phyloP scores from a whole-genome alignment of 2,888 invertebrate species.

The Clistopyga incitator region DNA sequence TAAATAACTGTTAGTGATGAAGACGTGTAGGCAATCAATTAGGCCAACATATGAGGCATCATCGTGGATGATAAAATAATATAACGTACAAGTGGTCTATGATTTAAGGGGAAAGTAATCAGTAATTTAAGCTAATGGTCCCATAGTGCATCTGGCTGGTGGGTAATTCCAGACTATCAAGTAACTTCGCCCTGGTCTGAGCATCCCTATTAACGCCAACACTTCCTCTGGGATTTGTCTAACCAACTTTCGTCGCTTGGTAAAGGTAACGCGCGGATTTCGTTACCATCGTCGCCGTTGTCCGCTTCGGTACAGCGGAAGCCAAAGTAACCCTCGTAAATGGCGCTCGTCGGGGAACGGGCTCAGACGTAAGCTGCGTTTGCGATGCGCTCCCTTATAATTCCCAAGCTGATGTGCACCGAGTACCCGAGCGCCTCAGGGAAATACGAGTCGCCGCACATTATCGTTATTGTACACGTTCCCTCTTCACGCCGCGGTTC shows the following conservation, averaged over 20 bases:
- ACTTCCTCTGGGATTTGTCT: constrained; percentile 36
- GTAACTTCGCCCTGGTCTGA: constrained; percentile 15
- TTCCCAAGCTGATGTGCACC: constrained; percentile 50
- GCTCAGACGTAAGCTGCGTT: constrained; percentile 64
- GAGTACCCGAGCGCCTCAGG: constrained; percentile 45
- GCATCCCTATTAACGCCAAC: constrained; percentile 39
- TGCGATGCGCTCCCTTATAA: constrained; percentile 41
- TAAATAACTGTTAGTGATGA: not conserved
- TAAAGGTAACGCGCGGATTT: constrained; percentile 36
- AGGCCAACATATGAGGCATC: not conserved
- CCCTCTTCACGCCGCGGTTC: constrained; percentile 53
- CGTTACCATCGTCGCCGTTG: constrained; percentile 34
- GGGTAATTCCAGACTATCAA: constrained; percentile 16
- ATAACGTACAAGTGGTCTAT: constrained; percentile 1
- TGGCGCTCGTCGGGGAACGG: constrained; percentile 35
- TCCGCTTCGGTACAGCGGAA: constrained; percentile 1
- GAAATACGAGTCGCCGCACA: constrained; percentile 58
- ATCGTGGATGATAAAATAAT: not conserved
- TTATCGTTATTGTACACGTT: constrained; percentile 60
- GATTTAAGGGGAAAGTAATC: constrained; percentile 22
- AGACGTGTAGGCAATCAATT: not conserved
- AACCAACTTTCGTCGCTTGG: constrained; percentile 49
- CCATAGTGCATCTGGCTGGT: constrained; percentile 6
- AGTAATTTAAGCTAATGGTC: constrained; percentile 12
- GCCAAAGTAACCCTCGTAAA: constrained; percentile 49